Percentiles rank a stretch among this genome's conserved stretches.
phyloP scores from a whole-genome alignment of 2,113 vertebrate species.

The Chaetura pelagica region DNA sequence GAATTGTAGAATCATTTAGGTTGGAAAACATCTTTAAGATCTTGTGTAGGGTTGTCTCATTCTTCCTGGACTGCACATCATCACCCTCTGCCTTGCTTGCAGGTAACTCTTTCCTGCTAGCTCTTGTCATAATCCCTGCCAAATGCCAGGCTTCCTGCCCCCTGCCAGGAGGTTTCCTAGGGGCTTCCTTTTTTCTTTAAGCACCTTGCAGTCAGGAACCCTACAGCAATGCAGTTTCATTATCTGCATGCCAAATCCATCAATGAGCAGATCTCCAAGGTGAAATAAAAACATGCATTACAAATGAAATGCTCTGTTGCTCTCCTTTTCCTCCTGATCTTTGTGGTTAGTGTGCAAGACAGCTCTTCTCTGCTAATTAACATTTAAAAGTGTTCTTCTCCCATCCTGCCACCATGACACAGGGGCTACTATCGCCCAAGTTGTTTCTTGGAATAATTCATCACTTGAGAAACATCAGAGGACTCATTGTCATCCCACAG shows the following conservation, averaged over 20 bases:
- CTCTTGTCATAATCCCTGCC: not conserved
- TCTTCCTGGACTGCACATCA: not conserved
- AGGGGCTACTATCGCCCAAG: not conserved
- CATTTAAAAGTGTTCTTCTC: conserved; percentile 58
- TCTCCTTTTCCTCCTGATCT: conserved; percentile 50
- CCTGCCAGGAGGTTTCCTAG: conserved; percentile 8
- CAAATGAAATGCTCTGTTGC: conserved; percentile 55
- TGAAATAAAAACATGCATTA: conserved; percentile 66
- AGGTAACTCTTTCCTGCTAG: not conserved
- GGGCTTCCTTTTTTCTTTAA: conserved; percentile 29
- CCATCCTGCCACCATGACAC: not conserved
- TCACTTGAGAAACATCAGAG: not conserved
- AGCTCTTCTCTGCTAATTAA: conserved; percentile 57
- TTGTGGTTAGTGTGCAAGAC: conserved; percentile 22
- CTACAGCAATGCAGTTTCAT: conserved; percentile 40
- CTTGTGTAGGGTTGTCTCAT: not conserved
- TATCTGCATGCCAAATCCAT: conserved; percentile 45
- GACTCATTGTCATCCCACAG: not conserved
- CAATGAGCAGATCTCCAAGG: conserved; percentile 50
- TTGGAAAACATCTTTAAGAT: too few species aligned
- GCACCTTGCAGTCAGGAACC: conserved; percentile 31
- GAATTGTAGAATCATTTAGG: too few species aligned
- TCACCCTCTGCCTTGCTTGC: not conserved
- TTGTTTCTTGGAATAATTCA: conserved; percentile 41
- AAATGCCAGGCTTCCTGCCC: not conserved